A percentile compares a stretch with the other conserved stretches of the same genome.
Evolutionary conservation across 2,797 vertebrate species (phyloP).

Genomic region (Acipenser ruthenus): DNA sequence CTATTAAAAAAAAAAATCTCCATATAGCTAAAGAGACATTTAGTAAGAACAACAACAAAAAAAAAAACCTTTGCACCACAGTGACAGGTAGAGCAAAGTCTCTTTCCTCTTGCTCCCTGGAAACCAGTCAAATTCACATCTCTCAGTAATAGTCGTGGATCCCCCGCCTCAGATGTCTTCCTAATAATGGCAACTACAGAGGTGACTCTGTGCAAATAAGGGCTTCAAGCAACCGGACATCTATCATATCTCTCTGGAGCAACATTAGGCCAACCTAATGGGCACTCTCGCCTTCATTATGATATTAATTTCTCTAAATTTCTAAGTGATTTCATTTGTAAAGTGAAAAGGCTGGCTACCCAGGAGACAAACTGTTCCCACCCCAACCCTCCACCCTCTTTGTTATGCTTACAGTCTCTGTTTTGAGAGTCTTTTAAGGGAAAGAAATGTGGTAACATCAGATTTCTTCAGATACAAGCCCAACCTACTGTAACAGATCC

Average conservation of each 20-base stretch:
- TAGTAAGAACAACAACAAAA: constrained; percentile 30
- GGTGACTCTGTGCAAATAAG: constrained; percentile 92
- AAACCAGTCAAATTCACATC: constrained; percentile 85
- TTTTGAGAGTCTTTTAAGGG: constrained; percentile 53
- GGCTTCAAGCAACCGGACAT: constrained; percentile 83
- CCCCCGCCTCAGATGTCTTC: constrained; percentile 78
- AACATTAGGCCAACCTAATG: constrained; percentile 95
- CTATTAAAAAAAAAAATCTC: constrained; percentile 19
- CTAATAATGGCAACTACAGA: constrained; percentile 91
- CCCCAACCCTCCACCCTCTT: constrained; percentile 60
- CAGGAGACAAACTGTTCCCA: constrained; percentile 85
- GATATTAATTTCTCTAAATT: constrained; percentile 95
- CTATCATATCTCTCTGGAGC: constrained; percentile 90
- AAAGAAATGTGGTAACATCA: constrained; percentile 79
- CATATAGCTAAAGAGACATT: constrained; percentile 39
- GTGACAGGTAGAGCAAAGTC: constrained; percentile 79
- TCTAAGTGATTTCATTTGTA: constrained; percentile 90
- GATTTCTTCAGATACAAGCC: constrained; percentile 76
- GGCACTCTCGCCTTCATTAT: constrained; percentile 89
- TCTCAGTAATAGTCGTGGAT: constrained; percentile 67
- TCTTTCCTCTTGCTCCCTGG: constrained; percentile 75
- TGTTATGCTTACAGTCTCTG: constrained; percentile 51
- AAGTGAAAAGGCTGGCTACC: constrained; percentile 83
- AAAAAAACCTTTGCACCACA: constrained; percentile 12
- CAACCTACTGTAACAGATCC: constrained; percentile 61